Evolutionary conservation across 1,140 invertebrate genomes (phyloP), one percentile per base, ranked within the genome.

Genomic region (Chironomus striatipennis): DNA sequence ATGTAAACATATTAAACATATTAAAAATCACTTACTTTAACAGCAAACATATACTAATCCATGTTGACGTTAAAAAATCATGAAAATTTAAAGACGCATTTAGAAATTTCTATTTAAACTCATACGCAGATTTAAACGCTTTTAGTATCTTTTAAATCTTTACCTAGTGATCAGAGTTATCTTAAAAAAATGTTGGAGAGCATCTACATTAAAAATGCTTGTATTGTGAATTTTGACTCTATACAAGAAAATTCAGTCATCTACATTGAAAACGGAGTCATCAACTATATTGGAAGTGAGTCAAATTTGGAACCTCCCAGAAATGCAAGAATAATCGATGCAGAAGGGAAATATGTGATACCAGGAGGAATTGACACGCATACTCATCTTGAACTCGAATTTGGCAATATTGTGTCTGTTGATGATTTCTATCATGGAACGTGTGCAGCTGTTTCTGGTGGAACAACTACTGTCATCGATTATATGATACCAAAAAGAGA

Each of bases 401-500:
- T 94, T 81, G 94, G 94, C 88, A 94, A 93, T 2, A 90, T 90
- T 0, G 85, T 84, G 75, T 85, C 91, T 12, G 87, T 89, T 6
- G 95, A 97, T 85, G 94, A 96, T 83, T 97, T 97, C 82, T 96
- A 96, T 82, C 88, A 87, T 78, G 95, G 95, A 7, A 96, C 95
- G 21, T 90, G 90, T 78, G 94, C 95, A 2, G 95, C 93, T 1
- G 83, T 97, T 1, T 93, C 95, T 75, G 95, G 95, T 73, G 95
- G 94, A 75, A 97, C 94, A 6, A 97, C 95, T 1, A 96, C 92
- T 86, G 91, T 96, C 76, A 90, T 96, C 82, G 95, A 98, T 82
- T 97, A 96, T 82, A 95, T 91, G 12, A 84, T 96, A 73, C 92
- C 94, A 1, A 86, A 90, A 78, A 91, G 91, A 80, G 90, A 90